Evolutionary conservation across 1,140 invertebrate genomes (phyloP).

Genomic region (Orchestia grillus): DNA sequence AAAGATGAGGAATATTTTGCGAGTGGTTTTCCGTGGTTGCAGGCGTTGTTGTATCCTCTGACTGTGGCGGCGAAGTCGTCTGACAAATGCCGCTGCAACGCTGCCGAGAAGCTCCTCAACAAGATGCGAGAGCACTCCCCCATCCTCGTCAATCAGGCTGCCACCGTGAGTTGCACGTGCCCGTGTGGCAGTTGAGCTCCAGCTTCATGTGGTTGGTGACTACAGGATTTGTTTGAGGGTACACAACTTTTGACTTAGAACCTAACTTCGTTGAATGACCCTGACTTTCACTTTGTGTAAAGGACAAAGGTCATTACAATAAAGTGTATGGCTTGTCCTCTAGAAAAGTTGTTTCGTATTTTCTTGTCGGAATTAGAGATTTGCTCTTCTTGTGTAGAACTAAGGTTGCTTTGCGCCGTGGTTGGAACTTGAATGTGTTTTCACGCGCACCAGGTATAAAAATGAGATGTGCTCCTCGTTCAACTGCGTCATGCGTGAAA

Average conservation of each 20-base stretch:
- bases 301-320: no score
- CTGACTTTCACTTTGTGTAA: no score
- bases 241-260: background rate
- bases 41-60: slow-evolving; percentile 96
- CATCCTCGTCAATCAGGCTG: slow-evolving; percentile 91
- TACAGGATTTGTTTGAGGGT: background rate
- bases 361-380: no score
- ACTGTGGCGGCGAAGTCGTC: slow-evolving; percentile 98
- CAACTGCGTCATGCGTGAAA: no score
- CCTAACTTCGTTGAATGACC: background rate
- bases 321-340: no score
- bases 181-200: background rate
- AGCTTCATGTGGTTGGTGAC: background rate
- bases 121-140: slow-evolving; percentile 95
- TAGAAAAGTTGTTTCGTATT: no score
- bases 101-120: slow-evolving; percentile 95
- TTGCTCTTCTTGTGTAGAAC: no score
- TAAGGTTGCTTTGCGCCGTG: no score
- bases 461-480: no score
- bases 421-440: no score
- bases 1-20: slow-evolving; percentile 32
- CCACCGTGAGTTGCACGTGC: slow-evolving; percentile 76
- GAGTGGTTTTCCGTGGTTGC: slow-evolving; percentile 75
- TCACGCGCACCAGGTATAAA: no score
- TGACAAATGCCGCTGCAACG: slow-evolving; percentile 83